Conservation (phyloP, 2,113 vertebrate species). For the Podocnemis expansa region DNA sequence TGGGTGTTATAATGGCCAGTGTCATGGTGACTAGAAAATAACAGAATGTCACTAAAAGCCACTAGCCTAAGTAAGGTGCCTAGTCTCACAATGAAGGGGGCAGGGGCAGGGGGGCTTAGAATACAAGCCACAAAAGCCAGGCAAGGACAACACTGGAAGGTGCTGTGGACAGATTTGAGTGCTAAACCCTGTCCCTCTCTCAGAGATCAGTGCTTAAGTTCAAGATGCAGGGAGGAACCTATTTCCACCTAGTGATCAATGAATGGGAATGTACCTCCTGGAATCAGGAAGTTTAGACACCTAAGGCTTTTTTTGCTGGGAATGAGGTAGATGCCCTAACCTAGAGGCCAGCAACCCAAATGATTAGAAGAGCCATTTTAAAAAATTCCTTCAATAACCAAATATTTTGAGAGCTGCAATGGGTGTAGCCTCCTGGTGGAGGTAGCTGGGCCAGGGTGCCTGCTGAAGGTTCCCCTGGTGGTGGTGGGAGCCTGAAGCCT, state of each 20-base stretch:
- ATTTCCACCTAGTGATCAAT: not conserved
- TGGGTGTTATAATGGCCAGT: not conserved
- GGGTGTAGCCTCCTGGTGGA: too few relatives aligned
- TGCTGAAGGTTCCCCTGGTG: too few relatives aligned
- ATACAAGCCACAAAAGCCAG: not conserved
- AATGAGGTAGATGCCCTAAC: too few relatives aligned
- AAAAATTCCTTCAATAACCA: too few relatives aligned
- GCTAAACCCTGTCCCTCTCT: not conserved
- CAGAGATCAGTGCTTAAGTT: not conserved
- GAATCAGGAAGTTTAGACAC: not conserved
- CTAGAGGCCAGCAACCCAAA: too few relatives aligned
- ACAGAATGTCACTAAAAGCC: not conserved
- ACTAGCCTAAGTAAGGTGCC: not conserved
- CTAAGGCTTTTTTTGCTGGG: not conserved
- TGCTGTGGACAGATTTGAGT: not conserved
- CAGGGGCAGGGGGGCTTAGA: not conserved
- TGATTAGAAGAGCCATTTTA: too few relatives aligned
- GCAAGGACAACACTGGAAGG: not conserved
- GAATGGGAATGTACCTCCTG: not conserved
- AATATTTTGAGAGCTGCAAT: too few relatives aligned
- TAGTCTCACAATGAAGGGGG: not conserved
- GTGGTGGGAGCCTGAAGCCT: too few relatives aligned
- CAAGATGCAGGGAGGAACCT: too few relatives aligned
- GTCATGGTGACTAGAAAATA: not conserved
- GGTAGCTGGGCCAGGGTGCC: too few relatives aligned